Conservation (phyloP, 1,140 invertebrate genomes). For the Aphidius ervi region DNA sequence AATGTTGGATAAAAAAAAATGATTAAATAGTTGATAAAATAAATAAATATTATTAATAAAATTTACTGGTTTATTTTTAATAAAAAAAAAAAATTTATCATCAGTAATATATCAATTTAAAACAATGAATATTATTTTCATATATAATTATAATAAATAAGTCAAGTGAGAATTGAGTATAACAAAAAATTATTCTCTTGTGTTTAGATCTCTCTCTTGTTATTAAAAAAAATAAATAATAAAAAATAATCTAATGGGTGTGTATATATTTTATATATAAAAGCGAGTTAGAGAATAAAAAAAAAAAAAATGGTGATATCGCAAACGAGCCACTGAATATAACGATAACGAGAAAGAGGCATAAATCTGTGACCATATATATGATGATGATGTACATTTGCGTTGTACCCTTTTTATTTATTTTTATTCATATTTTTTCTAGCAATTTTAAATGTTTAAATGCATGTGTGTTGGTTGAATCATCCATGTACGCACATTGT, state of each 20-base stretch:
- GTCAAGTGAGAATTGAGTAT: constrained; percentile 14
- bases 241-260: too few relatives aligned
- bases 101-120: constrained; percentile 18
- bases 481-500: constrained; percentile 12
- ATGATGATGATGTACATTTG: constrained; percentile 8
- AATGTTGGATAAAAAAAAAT: too few relatives aligned
- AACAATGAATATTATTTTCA: constrained; percentile 16
- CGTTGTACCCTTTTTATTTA: neutral
- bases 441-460: constrained; percentile 12
- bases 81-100: neutral
- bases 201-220: neutral
- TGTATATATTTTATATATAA: too few relatives aligned
- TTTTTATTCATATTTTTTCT: constrained; percentile 7
- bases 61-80: too few relatives aligned
- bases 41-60: too few relatives aligned
- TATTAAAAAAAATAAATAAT: neutral
- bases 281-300: neutral
- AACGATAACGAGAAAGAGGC: constrained; percentile 25
- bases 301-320: neutral
- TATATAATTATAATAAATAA: constrained; percentile 21
- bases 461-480: neutral
- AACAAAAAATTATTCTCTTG: neutral
- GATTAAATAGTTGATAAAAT: too few relatives aligned
- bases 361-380: constrained; percentile 22
- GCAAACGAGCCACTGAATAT: constrained; percentile 14